These are phyloP conservation scores for Sarcophaga caerulescens DNA, from an alignment of 2,888 invertebrate genomes.

Conservation along the genomic window DNA sequence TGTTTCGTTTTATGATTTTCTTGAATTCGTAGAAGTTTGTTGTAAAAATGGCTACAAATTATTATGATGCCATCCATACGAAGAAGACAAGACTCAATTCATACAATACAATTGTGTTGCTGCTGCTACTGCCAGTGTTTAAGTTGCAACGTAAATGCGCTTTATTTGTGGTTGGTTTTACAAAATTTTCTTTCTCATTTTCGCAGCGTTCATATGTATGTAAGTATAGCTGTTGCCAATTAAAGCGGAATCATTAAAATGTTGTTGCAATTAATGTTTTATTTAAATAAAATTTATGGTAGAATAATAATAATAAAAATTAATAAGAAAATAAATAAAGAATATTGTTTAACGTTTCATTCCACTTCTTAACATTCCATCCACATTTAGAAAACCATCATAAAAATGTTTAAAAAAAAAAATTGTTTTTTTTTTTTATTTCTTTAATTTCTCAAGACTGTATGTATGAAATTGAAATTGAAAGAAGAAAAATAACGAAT, in stretches of 20 bases:
- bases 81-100: neutral
- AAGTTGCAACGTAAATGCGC: constrained; percentile 21
- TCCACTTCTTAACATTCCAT: neutral
- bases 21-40: neutral
- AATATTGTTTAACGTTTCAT: neutral
- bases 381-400: no score
- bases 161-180: neutral
- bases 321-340: neutral
- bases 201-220: neutral
- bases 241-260: constrained; percentile 48
- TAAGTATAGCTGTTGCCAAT: constrained; percentile 22
- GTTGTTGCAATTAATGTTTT: constrained; percentile 48
- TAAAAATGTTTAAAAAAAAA: no score
- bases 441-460: neutral
- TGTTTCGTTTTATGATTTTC: neutral
- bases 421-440: no score
- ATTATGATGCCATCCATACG: neutral
- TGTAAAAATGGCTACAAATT: neutral
- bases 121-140: neutral
- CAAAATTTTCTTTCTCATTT: neutral
- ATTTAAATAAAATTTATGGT: constrained; percentile 38
- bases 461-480: neutral
- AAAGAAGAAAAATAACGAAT: neutral
- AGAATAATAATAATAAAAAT: constrained; percentile 15
- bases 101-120: neutral